Base-by-base conservation (phyloP, 2,888 invertebrate genomes). In the Aromia moschata region DNA sequence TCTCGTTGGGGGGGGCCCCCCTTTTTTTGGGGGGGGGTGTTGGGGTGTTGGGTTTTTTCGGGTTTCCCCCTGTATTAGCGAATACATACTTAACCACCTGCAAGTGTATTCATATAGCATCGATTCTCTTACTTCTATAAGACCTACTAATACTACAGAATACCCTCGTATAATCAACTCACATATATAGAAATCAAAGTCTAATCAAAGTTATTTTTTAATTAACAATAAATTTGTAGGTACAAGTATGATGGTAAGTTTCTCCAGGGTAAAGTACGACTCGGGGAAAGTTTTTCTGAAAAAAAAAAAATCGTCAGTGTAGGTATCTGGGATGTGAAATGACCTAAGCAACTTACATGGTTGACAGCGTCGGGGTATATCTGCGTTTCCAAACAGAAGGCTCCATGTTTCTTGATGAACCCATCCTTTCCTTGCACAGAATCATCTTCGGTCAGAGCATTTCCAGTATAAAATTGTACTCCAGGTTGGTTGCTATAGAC, bases 351-450 rank as follows among this genome's bases (percentile, higher is more conserved):
- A 84, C 85, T 85, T 80, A 91, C 91, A 77, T 92, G 88, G 80
- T 96, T 93, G 0, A 93, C 83, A 7, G 95, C 92, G 81, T 97
- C 93, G 0, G 96, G 96, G 81, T 89, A 96, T 75, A 92, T 93
- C 81, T 97, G 96, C 0, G 96, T 92, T 83, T 96, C 95, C 49
- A 96, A 80, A 75, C 94, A 95, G 74, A 96, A 88, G 2, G 91
- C 92, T 0, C 90, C 90, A 70, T 76, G 76, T 60, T 74, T 75
- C 17, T 68, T 67, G 56, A 72, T 72, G 9, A 64, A 65, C 1
- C 62, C 66, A 15, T 67, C 70, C 60, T 74, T 74, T 7, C 74
- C 74, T 25, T 58, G 60, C 9, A 70, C 56, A 5, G 59, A 59
- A 7, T 58, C 38, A 58, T 75, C 63, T 58, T 88, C 85, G 0